Conservation (phyloP, 2,113 vertebrate species). For the Hippopotamus amphibius region DNA sequence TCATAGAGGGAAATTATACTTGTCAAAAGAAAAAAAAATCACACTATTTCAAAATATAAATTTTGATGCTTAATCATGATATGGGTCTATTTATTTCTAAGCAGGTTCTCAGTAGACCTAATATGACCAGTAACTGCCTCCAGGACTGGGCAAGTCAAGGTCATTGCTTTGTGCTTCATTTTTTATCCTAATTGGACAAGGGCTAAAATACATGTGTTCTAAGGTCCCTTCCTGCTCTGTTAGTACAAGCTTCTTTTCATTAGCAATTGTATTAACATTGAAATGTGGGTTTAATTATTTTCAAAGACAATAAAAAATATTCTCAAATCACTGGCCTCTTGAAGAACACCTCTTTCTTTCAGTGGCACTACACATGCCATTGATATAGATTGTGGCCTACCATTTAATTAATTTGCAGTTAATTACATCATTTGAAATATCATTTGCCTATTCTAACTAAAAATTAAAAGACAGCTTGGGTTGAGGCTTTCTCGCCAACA, state of each 20-base stretch:
- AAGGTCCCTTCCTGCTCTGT: constrained; percentile 54
- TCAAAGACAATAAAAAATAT: constrained; percentile 68
- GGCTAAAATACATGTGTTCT: constrained; percentile 23
- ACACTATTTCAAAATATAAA: constrained; percentile 42
- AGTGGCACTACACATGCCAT: not conserved
- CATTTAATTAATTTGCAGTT: constrained; percentile 69
- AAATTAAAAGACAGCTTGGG: constrained; percentile 38
- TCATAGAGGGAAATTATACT: constrained; percentile 41
- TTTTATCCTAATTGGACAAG: constrained; percentile 64
- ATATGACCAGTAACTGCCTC: not conserved
- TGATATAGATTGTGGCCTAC: not conserved
- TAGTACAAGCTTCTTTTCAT: constrained; percentile 67
- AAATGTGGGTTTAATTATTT: constrained; percentile 78
- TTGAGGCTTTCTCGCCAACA: not conserved
- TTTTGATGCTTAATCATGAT: constrained; percentile 7
- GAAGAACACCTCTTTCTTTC: constrained; percentile 2
- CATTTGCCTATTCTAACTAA: not conserved
- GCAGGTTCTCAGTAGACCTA: not conserved
- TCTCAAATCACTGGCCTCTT: constrained; percentile 19
- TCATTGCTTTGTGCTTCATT: constrained; percentile 51
- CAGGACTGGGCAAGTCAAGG: constrained; percentile 43
- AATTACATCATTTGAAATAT: constrained; percentile 56
- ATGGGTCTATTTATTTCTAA: not conserved
- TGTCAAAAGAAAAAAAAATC: not conserved
- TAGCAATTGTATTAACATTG: constrained; percentile 64